Conservation (phyloP, 2,113 vertebrate species). For the Gymnorhina tibicen region DNA sequence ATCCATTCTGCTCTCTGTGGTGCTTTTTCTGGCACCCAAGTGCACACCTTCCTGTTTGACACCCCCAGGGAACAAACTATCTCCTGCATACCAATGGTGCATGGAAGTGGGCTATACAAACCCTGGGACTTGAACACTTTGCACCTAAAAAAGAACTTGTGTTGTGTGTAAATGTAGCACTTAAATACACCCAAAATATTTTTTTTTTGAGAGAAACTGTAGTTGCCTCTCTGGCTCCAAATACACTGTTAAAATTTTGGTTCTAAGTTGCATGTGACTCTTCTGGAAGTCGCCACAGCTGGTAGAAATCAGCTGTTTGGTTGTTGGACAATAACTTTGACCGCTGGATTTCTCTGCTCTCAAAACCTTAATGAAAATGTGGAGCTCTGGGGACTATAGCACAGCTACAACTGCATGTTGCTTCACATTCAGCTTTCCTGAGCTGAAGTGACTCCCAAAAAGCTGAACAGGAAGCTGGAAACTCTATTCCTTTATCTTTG, state of each 20-base stretch:
- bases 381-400: neutral
- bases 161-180: neutral
- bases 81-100: fast-evolving
- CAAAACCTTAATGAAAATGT: neutral
- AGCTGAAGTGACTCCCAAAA: neutral
- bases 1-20: neutral
- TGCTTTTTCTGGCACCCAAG: neutral
- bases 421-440: neutral
- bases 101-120: neutral
- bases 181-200: neutral
- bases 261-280: neutral
- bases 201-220: neutral
- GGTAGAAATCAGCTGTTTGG: neutral
- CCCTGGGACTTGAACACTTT: neutral
- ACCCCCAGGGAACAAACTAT: neutral
- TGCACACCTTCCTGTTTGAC: neutral
- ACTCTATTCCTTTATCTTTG: neutral
- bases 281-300: neutral
- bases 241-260: neutral
- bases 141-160: neutral
- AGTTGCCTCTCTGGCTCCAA: neutral
- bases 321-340: neutral
- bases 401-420: neutral
- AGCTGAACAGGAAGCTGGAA: neutral
- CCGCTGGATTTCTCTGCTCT: neutral